Evolutionary conservation across 2,113 vertebrate species (phyloP).

Genomic region (Corydoras maculifer): DNA sequence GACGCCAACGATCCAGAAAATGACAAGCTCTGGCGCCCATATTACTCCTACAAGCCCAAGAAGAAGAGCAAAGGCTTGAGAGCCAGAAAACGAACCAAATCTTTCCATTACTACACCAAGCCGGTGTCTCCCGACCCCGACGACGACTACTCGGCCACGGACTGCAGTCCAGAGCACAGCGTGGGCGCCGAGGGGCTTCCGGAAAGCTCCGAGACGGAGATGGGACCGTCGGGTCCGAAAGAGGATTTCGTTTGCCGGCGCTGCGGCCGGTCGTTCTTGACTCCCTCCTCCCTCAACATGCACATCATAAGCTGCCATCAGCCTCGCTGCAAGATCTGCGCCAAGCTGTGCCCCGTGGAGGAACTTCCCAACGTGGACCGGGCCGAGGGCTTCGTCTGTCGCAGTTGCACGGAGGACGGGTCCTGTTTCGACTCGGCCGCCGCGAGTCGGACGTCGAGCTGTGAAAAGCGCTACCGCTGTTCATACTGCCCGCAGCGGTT

Average conservation of each 20-base stretch:
- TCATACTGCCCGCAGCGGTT: constrained; percentile 94
- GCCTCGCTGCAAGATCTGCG: constrained; percentile 83
- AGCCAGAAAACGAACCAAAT: constrained; percentile 66
- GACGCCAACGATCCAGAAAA: constrained; percentile 86
- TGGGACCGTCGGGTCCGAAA: constrained; percentile 58
- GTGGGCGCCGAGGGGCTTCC: too few relatives aligned
- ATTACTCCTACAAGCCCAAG: constrained; percentile 96
- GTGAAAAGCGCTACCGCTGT: constrained; percentile 88
- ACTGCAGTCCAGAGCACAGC: constrained; percentile 50
- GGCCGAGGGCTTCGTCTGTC: constrained; percentile 80
- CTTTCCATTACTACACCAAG: constrained; percentile 45
- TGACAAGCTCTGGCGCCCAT: constrained; percentile 92
- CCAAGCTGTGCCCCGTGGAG: constrained; percentile 81
- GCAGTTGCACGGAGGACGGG: constrained; percentile 83
- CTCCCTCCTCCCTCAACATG: constrained; percentile 81
- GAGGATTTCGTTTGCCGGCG: constrained; percentile 76
- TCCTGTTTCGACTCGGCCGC: constrained; percentile 75
- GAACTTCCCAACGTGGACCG: constrained; percentile 72
- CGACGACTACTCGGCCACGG: constrained; percentile 47
- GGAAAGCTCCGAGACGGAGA: constrained; percentile 32
- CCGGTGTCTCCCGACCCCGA: constrained; percentile 43
- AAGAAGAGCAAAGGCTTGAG: constrained; percentile 84
- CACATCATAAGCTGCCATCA: constrained; percentile 86
- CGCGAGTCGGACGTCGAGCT: constrained; percentile 76
- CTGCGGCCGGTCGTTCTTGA: constrained; percentile 84